phyloP scores from a whole-genome alignment of 1,140 invertebrate genomes.

The Neodiprion lecontei region DNA sequence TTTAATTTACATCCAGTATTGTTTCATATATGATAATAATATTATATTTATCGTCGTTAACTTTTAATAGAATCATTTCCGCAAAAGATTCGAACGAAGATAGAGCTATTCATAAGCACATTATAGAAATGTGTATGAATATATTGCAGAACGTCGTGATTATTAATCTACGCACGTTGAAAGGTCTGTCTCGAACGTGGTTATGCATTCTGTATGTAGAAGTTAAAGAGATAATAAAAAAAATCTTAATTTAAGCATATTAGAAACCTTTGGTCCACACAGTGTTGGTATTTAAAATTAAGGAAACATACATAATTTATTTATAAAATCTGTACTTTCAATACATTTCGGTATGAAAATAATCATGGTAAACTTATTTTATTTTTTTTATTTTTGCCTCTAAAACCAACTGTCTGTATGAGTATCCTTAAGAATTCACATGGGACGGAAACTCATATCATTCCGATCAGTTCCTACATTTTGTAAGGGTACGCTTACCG shows the following conservation, averaged over 20 bases:
- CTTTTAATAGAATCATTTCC: slow-evolving; percentile 6
- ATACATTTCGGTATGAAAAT: no score
- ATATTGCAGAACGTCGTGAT: not conserved
- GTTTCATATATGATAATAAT: slow-evolving; percentile 31
- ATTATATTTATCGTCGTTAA: slow-evolving; percentile 42
- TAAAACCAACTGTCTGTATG: no score
- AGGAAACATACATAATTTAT: not conserved
- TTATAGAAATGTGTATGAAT: not conserved
- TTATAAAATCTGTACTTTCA: no score
- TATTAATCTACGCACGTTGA: no score
- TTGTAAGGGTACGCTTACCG: no score
- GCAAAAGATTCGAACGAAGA: not conserved
- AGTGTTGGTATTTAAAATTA: not conserved
- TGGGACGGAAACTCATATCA: no score
- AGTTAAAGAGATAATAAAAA: slow-evolving; percentile 45
- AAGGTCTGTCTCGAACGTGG: slow-evolving; percentile 23
- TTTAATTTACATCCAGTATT: slow-evolving; percentile 57
- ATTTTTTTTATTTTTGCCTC: no score
- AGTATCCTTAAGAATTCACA: no score
- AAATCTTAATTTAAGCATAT: slow-evolving; percentile 31
- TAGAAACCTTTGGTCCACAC: not conserved
- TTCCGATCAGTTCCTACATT: no score
- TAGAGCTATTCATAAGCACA: not conserved
- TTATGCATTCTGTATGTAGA: slow-evolving; percentile 40
- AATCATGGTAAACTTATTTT: no score